Conservation (phyloP, 2,888 invertebrate genomes). For the Tiphia femorata region DNA sequence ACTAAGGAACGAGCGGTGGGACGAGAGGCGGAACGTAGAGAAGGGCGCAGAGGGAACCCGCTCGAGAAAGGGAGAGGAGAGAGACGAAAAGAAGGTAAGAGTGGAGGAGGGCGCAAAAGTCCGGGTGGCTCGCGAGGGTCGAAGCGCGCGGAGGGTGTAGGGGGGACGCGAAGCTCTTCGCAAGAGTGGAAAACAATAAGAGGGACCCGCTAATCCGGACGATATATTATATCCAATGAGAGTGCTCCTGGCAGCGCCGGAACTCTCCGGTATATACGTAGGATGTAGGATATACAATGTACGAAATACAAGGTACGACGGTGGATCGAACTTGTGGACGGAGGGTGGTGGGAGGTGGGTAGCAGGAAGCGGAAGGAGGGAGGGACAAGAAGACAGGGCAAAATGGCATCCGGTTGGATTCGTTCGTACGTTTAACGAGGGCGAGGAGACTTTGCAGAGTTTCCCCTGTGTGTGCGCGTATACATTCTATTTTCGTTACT, state of each 20-base stretch:
- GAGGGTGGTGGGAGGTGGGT: too few relatives aligned
- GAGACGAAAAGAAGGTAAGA: slow-evolving; percentile 17
- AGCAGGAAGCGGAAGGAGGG: background rate
- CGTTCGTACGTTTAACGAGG: too few relatives aligned
- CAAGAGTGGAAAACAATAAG: slow-evolving; percentile 68
- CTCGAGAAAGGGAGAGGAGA: slow-evolving; percentile 14
- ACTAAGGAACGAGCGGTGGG: slow-evolving; percentile 46
- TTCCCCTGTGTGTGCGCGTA: too few relatives aligned
- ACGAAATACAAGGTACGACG: too few relatives aligned
- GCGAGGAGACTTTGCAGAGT: too few relatives aligned
- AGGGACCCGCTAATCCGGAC: slow-evolving; percentile 63
- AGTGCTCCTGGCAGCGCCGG: slow-evolving; percentile 51
- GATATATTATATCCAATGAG: slow-evolving; percentile 66
- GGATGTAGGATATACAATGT: too few relatives aligned
- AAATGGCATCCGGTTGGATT: too few relatives aligned
- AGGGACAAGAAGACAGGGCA: slow-evolving; percentile 6
- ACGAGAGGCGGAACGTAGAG: background rate
- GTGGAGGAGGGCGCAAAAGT: slow-evolving; percentile 13
- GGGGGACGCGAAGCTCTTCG: slow-evolving; percentile 36
- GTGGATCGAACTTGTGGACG: too few relatives aligned
- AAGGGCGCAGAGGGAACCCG: slow-evolving; percentile 28
- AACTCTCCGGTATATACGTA: too few relatives aligned
- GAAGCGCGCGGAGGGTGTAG: too few relatives aligned
- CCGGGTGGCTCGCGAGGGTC: too few relatives aligned
- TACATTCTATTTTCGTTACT: too few relatives aligned